A percentile compares a stretch with the other conserved stretches of the same genome.
Evolutionary conservation across 2,797 vertebrate species (phyloP).

Genomic region (Hylomyscus alleni): DNA sequence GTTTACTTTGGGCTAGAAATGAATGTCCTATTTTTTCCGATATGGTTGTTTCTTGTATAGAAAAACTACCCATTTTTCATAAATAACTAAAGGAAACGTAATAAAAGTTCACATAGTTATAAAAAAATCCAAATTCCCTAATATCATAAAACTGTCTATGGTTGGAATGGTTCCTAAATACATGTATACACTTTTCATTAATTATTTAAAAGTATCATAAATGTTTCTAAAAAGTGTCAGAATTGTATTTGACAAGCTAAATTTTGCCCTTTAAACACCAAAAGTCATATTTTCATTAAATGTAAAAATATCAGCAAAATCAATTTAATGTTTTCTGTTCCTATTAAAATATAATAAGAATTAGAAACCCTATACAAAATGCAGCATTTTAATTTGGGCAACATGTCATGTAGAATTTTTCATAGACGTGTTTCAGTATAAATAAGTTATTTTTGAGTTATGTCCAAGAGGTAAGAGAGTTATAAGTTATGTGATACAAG

Average conservation of each 20-base stretch:
- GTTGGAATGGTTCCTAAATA: conserved; percentile 56
- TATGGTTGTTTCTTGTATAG: conserved; percentile 59
- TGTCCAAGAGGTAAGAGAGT: conserved; percentile 85
- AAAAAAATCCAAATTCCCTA: conserved; percentile 48
- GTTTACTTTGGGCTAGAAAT: conserved; percentile 50
- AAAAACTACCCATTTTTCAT: conserved; percentile 70
- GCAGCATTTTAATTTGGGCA: conserved; percentile 85
- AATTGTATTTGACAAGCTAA: conserved; percentile 88
- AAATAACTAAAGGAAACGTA: conserved; percentile 67
- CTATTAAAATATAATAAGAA: conserved; percentile 88
- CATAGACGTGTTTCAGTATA: conserved; percentile 89
- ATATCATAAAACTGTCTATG: conserved; percentile 35
- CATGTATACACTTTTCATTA: conserved; percentile 33
- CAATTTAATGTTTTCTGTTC: conserved; percentile 74
- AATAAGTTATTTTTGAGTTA: conserved; percentile 91
- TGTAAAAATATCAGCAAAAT: conserved; percentile 88
- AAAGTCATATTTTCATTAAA: conserved; percentile 75
- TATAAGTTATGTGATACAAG: conserved; percentile 35
- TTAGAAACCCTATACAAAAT: conserved; percentile 71
- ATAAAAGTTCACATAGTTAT: conserved; percentile 55
- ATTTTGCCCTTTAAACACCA: conserved; percentile 80
- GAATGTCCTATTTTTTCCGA: conserved; percentile 59
- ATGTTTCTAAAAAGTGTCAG: conserved; percentile 83
- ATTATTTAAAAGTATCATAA: conserved; percentile 53
- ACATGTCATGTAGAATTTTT: conserved; percentile 88